Evolutionary conservation across 2,113 vertebrate genomes (phyloP), one percentile per base, ranked within the genome.

Genomic region (Cinclus mexicanus): DNA sequence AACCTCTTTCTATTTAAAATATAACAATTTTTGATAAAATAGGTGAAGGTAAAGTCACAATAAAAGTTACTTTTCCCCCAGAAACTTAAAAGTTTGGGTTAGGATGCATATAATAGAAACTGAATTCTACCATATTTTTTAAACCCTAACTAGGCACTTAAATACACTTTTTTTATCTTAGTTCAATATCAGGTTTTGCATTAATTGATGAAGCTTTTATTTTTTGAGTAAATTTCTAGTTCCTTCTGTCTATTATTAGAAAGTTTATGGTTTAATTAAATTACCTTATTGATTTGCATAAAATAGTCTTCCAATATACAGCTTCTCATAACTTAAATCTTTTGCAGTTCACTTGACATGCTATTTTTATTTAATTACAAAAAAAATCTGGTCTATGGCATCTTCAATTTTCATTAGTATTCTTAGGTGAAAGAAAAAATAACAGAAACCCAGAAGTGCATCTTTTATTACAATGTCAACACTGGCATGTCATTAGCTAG

Each of bases 241-340:
- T 80, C 12, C 8, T 91, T 76, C 89, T 89, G 33, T 56, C 37
- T 90, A n/a, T 79, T 91, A 76, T 83, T 65, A 52, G 55, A 25
- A 90, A 61, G 28, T 71, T 93, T 83, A 84, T 69, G 7, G 46
- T 82, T 92, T 86, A 86, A 93, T 87, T 91, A 88, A 78, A 84
- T 86, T 77, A 68, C 3, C 7, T 59, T 86, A 81, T 89, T 79
- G 78, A 91, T 67, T 88, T 90, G 3, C 25, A 67, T 76, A 33
- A 41, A 82, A 86, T 31, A 65, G 26, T 59, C 35, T 92, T 79
- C 26, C 50, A 76, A 80, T 23, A 37, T 22, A 59, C 21, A 24
- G 15, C 20, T 79, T 68, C 35, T 81, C 4, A 46, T 83, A 88
- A 81, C 14, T 78, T 8, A 74, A n/a, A 29, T 28, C 24, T 81